Conservation (phyloP, 2,888 invertebrate species). For the Bibio marci region DNA sequence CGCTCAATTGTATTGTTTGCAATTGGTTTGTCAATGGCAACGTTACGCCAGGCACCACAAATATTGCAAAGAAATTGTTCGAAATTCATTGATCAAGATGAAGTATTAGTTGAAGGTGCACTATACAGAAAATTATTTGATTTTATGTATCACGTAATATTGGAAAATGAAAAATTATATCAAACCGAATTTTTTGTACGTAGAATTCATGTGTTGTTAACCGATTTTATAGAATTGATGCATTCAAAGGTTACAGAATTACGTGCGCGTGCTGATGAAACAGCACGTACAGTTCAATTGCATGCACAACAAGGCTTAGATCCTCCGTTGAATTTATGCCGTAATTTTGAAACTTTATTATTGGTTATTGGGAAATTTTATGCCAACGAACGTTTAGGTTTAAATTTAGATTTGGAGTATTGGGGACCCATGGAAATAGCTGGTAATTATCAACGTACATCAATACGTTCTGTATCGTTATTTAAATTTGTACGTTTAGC, state of each 20-base stretch:
- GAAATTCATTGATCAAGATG: constrained; percentile 50
- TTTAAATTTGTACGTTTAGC: constrained; percentile 83
- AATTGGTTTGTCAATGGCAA: constrained; percentile 49
- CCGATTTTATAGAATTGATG: constrained; percentile 86
- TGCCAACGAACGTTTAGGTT: constrained; percentile 47
- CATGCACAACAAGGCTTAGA: constrained; percentile 61
- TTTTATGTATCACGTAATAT: constrained; percentile 54
- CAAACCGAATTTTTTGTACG: constrained; percentile 65
- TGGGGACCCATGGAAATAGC: constrained; percentile 39
- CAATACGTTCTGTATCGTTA: constrained; percentile 55
- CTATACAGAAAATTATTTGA: constrained; percentile 64
- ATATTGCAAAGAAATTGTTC: constrained; percentile 35
- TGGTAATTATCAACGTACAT: constrained; percentile 22
- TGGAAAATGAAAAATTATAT: constrained; percentile 50
- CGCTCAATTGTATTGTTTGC: constrained; percentile 48
- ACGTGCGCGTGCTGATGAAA: constrained; percentile 73
- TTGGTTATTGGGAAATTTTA: constrained; percentile 65
- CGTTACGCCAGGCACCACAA: constrained; percentile 39
- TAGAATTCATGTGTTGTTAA: constrained; percentile 66
- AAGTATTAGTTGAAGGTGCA: constrained; percentile 60
- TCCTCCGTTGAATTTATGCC: constrained; percentile 50
- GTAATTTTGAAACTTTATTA: constrained; percentile 72
- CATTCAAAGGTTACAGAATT: constrained; percentile 76
- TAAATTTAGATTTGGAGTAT: constrained; percentile 60
- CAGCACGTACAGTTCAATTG: constrained; percentile 58